Base-by-base conservation (phyloP, 2,888 invertebrate species). In the Podabrus alpinus region DNA sequence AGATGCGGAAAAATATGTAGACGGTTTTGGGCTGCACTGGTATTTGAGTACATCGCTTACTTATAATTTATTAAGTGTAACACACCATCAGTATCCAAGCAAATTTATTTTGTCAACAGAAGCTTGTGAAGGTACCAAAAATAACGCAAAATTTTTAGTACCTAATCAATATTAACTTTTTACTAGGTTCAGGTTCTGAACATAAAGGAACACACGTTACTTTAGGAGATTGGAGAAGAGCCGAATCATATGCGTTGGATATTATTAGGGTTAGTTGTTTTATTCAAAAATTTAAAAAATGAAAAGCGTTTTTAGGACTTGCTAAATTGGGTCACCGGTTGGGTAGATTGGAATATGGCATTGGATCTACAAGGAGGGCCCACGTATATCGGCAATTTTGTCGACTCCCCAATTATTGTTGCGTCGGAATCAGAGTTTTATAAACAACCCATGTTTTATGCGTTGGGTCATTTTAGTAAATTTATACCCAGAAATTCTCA, bases 301-400 rank as follows among this genome's bases (percentile, higher is more conserved):
- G n/a, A 45, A n/a, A 7, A 9, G 29, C 76, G 79, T 78, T 78
- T 79, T 67, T 86, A 94, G 91, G 93, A 94, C 86, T 83, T 96
- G 16, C 91, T 93, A 80, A 90, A 95, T 85, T 93, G 92, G 88
- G 92, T 93, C 0, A 90, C 90, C 16, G 96, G 95, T 1, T 97
- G 97, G 96, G 90, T 95, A 0, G 97, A 97, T 85, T 97, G 97
- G 97, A 98, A 97, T 86, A 87, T 97, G 69, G 93, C 92, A 15
- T 86, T 97, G 16, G 89, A 95, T 84, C 86, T 89, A 72, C 78
- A 84, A 0, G 97, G 97, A 15, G 96, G 96, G 0, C 97, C 97
- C 0, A 95, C 93, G 83, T 95, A 94, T 92, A 92, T 91, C 0
- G 83, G 89, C 5, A 96, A 96, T 86, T 91, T 89, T 81, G 95